Base-by-base conservation (phyloP, 2,113 vertebrate genomes). In the Dasyprocta punctata region DNA sequence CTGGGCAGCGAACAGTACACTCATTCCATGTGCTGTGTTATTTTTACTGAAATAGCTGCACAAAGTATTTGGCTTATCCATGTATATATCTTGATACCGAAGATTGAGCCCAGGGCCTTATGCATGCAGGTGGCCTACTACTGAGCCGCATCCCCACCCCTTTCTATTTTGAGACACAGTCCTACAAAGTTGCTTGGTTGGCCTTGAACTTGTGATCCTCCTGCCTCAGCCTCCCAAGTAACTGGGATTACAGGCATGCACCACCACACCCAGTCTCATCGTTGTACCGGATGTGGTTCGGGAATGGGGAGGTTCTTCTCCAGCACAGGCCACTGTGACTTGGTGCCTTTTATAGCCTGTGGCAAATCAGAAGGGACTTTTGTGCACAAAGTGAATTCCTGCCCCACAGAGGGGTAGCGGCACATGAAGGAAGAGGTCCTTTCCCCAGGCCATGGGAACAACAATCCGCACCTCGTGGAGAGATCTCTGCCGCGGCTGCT, bases 401-500 rank as follows among this genome's bases (percentile, higher is more conserved):
- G 58, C 1, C 12, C 54, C 16, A 0, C 0, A 28, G 65, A 86
- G 89, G 81, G 69, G 38, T 28, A 26, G 52, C 0, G 56, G 67
- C 41, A 36, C 19, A 10, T 3, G 33, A 8, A 36, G 86, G 60
- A 56, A 89, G 52, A 44, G 14, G 49, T 28, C 1, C 20, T 67
- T 54, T 49, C 16, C 38, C 4, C 14, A 16, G 17, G 19, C 1
- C 24, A 26, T 54, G 85, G 20, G 47, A 89, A 90, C 33, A 82
- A 11, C 7, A 1, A 11, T 60, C 20, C 75, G 44, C 24, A 44
- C 77, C 71, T 63, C 30, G 12, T 30, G 83, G 63, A 52, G 56
- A 16, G 58, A n/a, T 6, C 1, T 0, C 0, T 7, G 58, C 11
- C 13, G 13, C 0, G 8, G 41, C 19, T n/a, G 49, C 61, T 78